Evolutionary conservation across 2,888 invertebrate species (phyloP).

Genomic region (Cosmorhoe ocellata): DNA sequence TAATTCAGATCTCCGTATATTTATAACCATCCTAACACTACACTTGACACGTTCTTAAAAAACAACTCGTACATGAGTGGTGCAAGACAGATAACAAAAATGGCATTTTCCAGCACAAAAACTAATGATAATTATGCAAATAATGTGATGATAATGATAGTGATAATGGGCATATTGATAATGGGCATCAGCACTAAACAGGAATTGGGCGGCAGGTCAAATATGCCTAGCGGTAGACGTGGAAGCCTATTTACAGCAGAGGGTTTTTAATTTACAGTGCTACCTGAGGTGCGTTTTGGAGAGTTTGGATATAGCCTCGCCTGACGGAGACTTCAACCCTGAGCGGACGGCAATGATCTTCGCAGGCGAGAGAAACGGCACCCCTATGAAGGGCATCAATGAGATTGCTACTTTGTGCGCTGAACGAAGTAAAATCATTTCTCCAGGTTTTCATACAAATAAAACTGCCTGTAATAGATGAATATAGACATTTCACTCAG

Average conservation of each 20-base stretch:
- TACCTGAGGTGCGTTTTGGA: constrained; percentile 80
- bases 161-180: too few species aligned
- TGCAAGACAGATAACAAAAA: too few species aligned
- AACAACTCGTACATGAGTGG: constrained; percentile 3
- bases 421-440: constrained; percentile 54
- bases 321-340: constrained; percentile 67
- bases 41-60: neutral
- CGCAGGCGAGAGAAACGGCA: constrained; percentile 44
- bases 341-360: constrained; percentile 62
- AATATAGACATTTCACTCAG: too few species aligned
- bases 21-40: constrained; percentile 1
- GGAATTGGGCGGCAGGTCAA: too few species aligned
- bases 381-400: constrained; percentile 46
- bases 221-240: too few species aligned
- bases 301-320: constrained; percentile 66
- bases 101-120: constrained; percentile 81
- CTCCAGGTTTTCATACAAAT: constrained; percentile 5
- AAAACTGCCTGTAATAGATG: too few species aligned
- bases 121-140: too few species aligned
- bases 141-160: too few species aligned
- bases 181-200: too few species aligned
- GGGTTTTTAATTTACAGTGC: constrained; percentile 56
- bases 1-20: constrained; percentile 10
- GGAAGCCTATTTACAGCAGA: too few species aligned
- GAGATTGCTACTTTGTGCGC: constrained; percentile 58